A percentile compares a stretch with the other conserved stretches of the same genome.
Evolutionary conservation across 2,888 invertebrate genomes (phyloP).

Genomic region (Chrysolina americana): DNA sequence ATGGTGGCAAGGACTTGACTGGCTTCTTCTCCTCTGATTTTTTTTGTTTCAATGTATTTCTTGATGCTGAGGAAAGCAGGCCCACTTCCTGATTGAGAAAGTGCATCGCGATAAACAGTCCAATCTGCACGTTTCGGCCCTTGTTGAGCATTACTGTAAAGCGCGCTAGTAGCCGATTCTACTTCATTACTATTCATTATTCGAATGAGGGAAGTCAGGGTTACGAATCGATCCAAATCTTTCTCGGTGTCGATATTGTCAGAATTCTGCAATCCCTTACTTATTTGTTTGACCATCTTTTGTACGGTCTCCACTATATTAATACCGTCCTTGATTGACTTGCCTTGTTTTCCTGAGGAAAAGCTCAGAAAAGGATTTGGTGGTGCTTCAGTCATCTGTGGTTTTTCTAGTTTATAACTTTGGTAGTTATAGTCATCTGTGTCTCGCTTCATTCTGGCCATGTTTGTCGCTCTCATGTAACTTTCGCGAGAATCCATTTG

Average conservation of each 20-base stretch:
- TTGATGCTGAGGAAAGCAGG: slow-evolving; percentile 77
- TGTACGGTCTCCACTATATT: slow-evolving; percentile 60
- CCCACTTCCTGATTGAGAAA: slow-evolving; percentile 78
- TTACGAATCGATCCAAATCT: slow-evolving; percentile 77
- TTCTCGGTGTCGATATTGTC: slow-evolving; percentile 73
- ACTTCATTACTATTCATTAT: slow-evolving; percentile 77
- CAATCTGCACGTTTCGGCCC: slow-evolving; percentile 71
- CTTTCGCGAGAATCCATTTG: not conserved
- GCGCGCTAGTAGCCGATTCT: slow-evolving; percentile 70
- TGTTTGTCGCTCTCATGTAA: not conserved
- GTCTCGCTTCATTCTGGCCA: slow-evolving; percentile 35
- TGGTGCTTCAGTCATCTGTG: slow-evolving; percentile 66
- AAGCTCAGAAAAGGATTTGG: slow-evolving; percentile 70
- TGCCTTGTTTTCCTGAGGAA: slow-evolving; percentile 71
- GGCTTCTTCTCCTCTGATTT: slow-evolving; percentile 73
- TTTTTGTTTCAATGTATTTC: slow-evolving; percentile 73
- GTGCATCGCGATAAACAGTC: slow-evolving; percentile 77
- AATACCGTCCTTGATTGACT: slow-evolving; percentile 64
- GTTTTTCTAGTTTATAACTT: slow-evolving; percentile 59
- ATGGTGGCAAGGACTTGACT: slow-evolving; percentile 74
- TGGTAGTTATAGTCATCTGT: slow-evolving; percentile 1
- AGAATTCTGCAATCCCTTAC: slow-evolving; percentile 74
- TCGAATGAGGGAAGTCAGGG: slow-evolving; percentile 74
- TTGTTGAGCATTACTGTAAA: slow-evolving; percentile 69
- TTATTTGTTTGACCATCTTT: slow-evolving; percentile 73